Evolutionary conservation across 2,113 vertebrate species (phyloP), one percentile per base, ranked within the genome.

Genomic region (Anser brachyrhynchus): DNA sequence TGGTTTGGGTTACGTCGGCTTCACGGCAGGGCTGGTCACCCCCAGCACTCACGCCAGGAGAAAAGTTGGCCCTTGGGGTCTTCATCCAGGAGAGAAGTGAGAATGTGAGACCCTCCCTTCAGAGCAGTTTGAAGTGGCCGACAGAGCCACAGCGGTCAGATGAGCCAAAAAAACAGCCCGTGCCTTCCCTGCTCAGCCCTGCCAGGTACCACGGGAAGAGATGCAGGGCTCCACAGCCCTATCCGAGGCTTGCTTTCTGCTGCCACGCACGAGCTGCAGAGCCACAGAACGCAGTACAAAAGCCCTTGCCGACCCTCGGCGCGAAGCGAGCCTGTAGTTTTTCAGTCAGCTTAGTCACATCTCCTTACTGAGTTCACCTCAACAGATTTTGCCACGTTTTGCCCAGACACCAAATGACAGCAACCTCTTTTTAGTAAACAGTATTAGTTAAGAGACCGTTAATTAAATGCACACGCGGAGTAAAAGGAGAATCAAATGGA

Each of bases 1-100:
- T 0, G 5, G 57, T 1, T 15, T 58, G 35, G 73, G 51, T 2
- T 9, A 0, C 3, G 83, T 28, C 43, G 64, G 76, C 28, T 70
- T 41, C 33, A 18, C 3, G 2, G 7, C 2, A 20, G 33, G 31
- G 25, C 4, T 35, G 74, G 76, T 26, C 84, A 37, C 33, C 49
- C 29, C 33, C 23, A 4, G 33, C 26, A 35, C 57, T 61, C 58
- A 3, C 0, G 20, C 57, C 14, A 15, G 51, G 44, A 61, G 31
- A 21, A 37, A 55, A 83, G 76, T 21, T 66, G 85, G 62, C 39
- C 10, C 43, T 49, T 8, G 20, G 64, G 79, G 64, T 4, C 77
- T 66, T 44, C 81, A 66, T 35, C 33, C 67, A 37, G 23, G 69
- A 72, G 33, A 87, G 46, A 28, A 37, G 54, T 1, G 25, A 80